Evolutionary conservation across 2,113 vertebrate genomes (phyloP).

Genomic region (Hippocampus guttulatus): DNA sequence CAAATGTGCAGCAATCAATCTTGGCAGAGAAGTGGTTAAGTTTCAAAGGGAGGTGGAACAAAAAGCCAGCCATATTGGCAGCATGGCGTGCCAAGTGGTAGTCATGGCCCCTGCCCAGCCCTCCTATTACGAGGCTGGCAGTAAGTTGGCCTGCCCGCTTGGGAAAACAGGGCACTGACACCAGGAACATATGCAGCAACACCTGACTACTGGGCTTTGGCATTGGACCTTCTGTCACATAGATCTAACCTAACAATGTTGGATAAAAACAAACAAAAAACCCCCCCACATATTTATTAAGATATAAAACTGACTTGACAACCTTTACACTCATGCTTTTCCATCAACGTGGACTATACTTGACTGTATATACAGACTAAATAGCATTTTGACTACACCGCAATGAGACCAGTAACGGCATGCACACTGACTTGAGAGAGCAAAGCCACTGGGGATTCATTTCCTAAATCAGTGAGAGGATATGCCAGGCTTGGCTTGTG

Average conservation of each 20-base stretch:
- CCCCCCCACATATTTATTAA: constrained; percentile 5
- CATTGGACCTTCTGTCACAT: constrained; percentile 38
- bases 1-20: constrained; percentile 77
- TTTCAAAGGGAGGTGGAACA: constrained; percentile 70
- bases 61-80: constrained; percentile 86
- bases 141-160: constrained; percentile 73
- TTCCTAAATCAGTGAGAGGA: constrained; percentile 82
- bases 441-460: constrained; percentile 87
- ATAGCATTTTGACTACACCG: constrained; percentile 12
- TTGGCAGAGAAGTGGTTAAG: constrained; percentile 72
- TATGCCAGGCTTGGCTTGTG: constrained; percentile 85
- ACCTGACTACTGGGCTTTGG: constrained; percentile 57
- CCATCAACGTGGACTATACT: neutral
- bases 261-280: no score
- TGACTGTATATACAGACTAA: neutral
- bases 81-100: constrained; percentile 81
- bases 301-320: neutral
- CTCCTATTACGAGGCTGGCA: constrained; percentile 82
- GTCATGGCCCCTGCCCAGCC: constrained; percentile 86
- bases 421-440: constrained; percentile 66
- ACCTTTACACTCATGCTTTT: neutral
- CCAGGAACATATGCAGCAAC: constrained; percentile 78
- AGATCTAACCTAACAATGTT: neutral
- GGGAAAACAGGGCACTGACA: constrained; percentile 78
- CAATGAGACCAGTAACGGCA: constrained; percentile 6